Percentiles rank a stretch among this genome's conserved stretches.
These are phyloP conservation scores for Nymphalis c-album DNA, from an alignment of 2,888 invertebrate genomes.

Conservation along the genomic window DNA sequence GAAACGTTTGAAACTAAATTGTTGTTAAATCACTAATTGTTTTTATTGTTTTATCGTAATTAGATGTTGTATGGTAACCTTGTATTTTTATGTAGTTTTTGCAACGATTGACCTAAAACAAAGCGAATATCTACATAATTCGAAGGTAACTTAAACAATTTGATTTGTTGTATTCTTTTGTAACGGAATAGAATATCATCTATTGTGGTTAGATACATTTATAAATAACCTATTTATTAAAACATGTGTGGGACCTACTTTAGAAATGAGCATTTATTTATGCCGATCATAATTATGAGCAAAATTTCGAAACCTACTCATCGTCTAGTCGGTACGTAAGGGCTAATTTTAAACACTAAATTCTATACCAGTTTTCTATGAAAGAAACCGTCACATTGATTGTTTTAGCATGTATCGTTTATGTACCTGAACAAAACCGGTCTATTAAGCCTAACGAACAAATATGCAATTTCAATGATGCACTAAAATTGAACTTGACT, in stretches of 20 bases:
- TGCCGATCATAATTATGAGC: no score
- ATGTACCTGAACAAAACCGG: no score
- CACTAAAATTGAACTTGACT: no score
- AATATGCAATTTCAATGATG: no score
- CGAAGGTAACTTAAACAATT: constrained; percentile 11
- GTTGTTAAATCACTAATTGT: constrained; percentile 25
- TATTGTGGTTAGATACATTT: neutral
- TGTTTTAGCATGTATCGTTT: no score
- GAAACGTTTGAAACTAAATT: constrained; percentile 9
- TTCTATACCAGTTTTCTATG: no score
- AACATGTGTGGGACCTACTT: neutral
- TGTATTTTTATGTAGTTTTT: constrained; percentile 28
- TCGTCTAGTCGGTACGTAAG: no score
- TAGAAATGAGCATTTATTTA: neutral
- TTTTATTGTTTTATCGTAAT: constrained; percentile 23
- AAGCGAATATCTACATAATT: constrained; percentile 16
- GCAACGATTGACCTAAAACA: constrained; percentile 28
- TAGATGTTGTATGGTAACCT: constrained; percentile 27
- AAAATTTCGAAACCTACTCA: no score
- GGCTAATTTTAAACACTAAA: no score
- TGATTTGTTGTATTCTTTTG: neutral
- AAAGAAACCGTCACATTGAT: no score
- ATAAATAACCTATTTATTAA: neutral
- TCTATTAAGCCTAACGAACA: no score
- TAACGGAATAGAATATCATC: neutral